Evolutionary conservation across 2,113 vertebrate genomes (phyloP).

Genomic region (Leiothrix lutea): DNA sequence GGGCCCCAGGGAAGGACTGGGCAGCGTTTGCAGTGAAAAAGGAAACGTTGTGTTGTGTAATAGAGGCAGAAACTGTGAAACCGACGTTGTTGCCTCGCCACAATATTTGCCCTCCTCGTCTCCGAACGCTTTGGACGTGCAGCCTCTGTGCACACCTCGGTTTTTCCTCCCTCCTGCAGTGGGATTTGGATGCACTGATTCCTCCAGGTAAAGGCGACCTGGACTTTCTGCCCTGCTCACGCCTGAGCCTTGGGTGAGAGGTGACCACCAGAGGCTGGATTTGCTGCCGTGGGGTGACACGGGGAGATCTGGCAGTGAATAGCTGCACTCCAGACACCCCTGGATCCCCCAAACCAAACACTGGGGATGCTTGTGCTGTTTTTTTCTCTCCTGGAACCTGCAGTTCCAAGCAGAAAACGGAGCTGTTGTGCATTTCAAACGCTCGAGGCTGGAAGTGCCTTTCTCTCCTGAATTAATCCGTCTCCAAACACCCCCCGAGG

Average conservation of each 20-base stretch:
- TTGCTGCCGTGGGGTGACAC: fast-evolving
- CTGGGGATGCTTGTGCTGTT: fast-evolving
- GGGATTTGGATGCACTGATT: fast-evolving
- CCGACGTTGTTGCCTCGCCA: fast-evolving
- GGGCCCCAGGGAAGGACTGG: no score
- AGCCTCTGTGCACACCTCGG: fast-evolving
- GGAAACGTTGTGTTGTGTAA: fast-evolving
- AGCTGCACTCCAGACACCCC: fast-evolving
- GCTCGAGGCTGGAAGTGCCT: fast-evolving
- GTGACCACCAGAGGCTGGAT: fast-evolving
- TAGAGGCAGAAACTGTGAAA: fast-evolving
- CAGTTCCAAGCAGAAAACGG: background rate
- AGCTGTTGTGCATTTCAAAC: background rate
- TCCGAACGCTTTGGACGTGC: fast-evolving
- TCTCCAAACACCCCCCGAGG: fast-evolving
- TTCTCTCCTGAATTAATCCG: background rate
- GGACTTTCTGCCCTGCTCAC: fast-evolving
- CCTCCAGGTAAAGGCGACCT: fast-evolving
- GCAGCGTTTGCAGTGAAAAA: background rate
- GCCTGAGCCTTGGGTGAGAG: fast-evolving
- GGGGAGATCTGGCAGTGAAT: background rate
- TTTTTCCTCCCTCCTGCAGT: fast-evolving
- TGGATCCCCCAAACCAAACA: fast-evolving
- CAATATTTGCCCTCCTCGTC: background rate
- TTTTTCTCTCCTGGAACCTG: background rate